Percentiles rank a stretch among this genome's conserved stretches.
Conservation (phyloP, 2,888 invertebrate genomes). For the Listrodromus nycthemerus region DNA sequence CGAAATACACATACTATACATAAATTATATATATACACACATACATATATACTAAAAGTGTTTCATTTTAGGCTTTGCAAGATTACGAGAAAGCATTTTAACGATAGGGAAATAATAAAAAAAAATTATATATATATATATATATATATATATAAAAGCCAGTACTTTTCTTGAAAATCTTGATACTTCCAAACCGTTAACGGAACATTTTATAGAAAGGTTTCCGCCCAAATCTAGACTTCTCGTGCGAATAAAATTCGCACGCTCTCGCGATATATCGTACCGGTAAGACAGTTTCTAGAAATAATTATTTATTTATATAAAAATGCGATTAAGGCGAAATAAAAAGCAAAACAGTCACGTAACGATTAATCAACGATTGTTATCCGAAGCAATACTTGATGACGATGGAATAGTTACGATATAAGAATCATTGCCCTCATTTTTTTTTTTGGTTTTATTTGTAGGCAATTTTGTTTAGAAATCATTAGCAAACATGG, state of each 20-base stretch:
- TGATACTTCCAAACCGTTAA: conserved; percentile 63
- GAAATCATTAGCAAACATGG: conserved; percentile 27
- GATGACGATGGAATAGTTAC: conserved; percentile 39
- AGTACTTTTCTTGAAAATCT: conserved; percentile 47
- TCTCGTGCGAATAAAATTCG: conserved; percentile 52
- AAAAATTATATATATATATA: conserved; percentile 2
- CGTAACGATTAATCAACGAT: conserved; percentile 34
- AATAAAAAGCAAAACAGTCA: conserved; percentile 24
- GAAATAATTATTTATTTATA: conserved; percentile 57
- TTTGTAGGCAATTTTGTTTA: neutral
- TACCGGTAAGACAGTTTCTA: conserved; percentile 42
- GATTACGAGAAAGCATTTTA: conserved; percentile 41
- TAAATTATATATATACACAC: conserved; percentile 20
- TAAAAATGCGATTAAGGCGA: conserved; percentile 8
- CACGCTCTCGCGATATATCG: conserved; percentile 48
- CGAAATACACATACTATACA: conserved; percentile 33
- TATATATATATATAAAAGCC: too few relatives aligned
- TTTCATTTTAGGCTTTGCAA: conserved; percentile 46
- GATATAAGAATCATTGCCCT: conserved; percentile 16
- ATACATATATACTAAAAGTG: conserved; percentile 28
- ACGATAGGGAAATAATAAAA: conserved; percentile 19
- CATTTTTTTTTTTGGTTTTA: neutral
- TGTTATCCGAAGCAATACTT: conserved; percentile 55
- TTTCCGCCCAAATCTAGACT: conserved; percentile 63
- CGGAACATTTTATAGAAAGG: conserved; percentile 60